These are phyloP conservation scores for Hylomyscus alleni DNA, from an alignment of 2,797 vertebrate species.

Conservation along the genomic window DNA sequence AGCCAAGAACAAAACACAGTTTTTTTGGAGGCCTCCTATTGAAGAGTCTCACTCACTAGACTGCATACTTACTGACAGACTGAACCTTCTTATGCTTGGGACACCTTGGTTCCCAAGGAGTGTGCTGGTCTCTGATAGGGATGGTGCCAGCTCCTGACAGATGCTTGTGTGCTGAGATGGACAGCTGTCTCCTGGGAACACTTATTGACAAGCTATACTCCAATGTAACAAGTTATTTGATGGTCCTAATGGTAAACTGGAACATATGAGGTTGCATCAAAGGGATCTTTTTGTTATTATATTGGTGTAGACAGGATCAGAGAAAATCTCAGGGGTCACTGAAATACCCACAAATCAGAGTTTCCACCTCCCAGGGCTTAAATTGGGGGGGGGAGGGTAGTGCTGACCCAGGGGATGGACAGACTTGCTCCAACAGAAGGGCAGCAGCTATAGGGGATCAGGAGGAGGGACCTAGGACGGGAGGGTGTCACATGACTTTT, in stretches of 20 bases:
- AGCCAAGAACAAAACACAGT: not conserved
- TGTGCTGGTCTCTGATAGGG: not conserved
- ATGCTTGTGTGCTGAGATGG: not conserved
- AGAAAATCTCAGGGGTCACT: not conserved
- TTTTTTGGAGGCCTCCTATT: not conserved
- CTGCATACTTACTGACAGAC: not conserved
- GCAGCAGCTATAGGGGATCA: not conserved
- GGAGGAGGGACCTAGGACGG: not conserved
- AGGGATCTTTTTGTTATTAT: not conserved
- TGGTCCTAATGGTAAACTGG: not conserved
- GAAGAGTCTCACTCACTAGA: not conserved
- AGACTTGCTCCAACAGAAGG: not conserved
- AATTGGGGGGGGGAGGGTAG: not conserved
- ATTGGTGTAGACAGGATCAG: not conserved
- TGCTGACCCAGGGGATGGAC: not conserved
- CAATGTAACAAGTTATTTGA: too few relatives aligned
- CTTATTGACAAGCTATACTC: not conserved
- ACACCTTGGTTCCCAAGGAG: not conserved
- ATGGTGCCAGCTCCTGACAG: not conserved
- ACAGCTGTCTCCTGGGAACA: not conserved
- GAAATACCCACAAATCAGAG: not conserved
- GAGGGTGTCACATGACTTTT: not conserved
- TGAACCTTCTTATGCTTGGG: not conserved
- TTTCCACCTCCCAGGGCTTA: not conserved
- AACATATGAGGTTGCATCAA: not conserved